A percentile compares a stretch with the other conserved stretches of the same genome.
phyloP scores from a whole-genome alignment of 2,113 vertebrate genomes.

The Ptilonorhynchus violaceus region DNA sequence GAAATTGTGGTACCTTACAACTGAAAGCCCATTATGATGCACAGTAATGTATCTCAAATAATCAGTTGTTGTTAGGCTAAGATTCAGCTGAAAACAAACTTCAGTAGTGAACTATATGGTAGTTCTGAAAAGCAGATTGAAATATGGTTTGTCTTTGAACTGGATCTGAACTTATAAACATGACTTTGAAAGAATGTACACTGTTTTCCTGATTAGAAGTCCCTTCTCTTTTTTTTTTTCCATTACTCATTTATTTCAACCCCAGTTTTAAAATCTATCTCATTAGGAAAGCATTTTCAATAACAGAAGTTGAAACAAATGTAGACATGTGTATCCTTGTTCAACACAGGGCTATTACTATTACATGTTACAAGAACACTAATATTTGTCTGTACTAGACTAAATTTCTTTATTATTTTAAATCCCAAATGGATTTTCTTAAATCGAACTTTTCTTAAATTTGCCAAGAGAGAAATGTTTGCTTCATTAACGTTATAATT shows the following conservation, averaged over 20 bases:
- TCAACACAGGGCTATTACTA: not conserved
- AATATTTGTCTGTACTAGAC: not conserved
- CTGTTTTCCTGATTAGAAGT: conserved; percentile 44
- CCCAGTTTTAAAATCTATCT: conserved; percentile 14
- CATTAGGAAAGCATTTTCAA: conserved; percentile 46
- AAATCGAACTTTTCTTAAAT: conserved; percentile 15
- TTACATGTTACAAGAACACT: not conserved
- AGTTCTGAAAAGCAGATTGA: conserved; percentile 21
- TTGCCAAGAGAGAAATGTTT: not conserved
- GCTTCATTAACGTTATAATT: not conserved
- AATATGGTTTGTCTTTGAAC: conserved; percentile 42
- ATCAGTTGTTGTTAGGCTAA: not conserved
- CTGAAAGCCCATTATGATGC: not conserved
- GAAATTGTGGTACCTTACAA: not conserved
- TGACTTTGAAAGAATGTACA: conserved; percentile 60
- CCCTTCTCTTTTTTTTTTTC: not conserved
- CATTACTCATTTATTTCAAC: conserved; percentile 47
- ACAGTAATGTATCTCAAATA: not conserved
- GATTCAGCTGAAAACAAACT: not conserved
- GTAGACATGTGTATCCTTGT: not conserved
- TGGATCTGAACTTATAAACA: conserved; percentile 54
- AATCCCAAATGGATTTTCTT: not conserved
- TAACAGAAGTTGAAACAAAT: conserved; percentile 15
- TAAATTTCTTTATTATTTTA: not conserved
- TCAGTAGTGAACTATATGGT: not conserved